Evolutionary conservation across 2,888 invertebrate species (phyloP).

Genomic region (Eledone cirrhosa): DNA sequence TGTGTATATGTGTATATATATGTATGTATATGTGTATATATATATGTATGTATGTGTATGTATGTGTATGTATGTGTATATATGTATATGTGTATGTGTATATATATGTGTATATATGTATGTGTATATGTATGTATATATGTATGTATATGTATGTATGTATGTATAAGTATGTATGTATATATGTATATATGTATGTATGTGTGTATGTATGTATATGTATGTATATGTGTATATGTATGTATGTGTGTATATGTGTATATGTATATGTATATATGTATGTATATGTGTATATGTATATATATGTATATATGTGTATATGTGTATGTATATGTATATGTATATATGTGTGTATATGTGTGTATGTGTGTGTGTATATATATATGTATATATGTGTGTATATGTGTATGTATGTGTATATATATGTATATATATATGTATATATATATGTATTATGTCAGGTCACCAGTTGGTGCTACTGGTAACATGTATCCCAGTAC

Average conservation of each 20-base stretch:
- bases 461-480: no score
- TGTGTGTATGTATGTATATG: neutral
- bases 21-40: neutral
- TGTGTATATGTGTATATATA: neutral
- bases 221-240: neutral
- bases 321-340: neutral
- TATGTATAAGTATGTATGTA: neutral
- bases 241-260: neutral
- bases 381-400: neutral
- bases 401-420: no score
- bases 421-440: no score
- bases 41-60: neutral
- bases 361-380: neutral
- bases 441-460: no score
- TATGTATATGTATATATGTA: neutral
- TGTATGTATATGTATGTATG: neutral
- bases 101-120: neutral
- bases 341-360: neutral
- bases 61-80: neutral
- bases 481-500: no score
- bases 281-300: neutral
- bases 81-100: neutral
- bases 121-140: neutral
- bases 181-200: neutral
- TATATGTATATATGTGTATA: constrained; percentile 18